Percentiles rank a stretch among this genome's conserved stretches.
Conservation (phyloP, 2,797 vertebrate genomes). For the Amphiprion clarkii region DNA sequence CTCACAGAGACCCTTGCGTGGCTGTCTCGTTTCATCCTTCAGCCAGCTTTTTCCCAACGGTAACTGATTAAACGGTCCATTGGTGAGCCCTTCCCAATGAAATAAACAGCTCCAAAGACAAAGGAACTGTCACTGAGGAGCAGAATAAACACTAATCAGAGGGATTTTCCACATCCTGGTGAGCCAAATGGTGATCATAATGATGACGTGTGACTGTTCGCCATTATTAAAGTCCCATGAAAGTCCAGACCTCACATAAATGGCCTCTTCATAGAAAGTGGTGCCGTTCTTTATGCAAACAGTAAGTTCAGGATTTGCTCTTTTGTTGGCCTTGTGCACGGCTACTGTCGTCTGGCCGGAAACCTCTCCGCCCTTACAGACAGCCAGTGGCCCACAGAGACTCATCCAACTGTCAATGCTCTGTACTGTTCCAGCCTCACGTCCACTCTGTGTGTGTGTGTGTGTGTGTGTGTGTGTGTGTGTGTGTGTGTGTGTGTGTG, state of each 20-base stretch:
- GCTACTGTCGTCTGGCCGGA: slow-evolving; percentile 79
- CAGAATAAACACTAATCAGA: slow-evolving; percentile 10
- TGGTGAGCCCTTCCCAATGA: slow-evolving; percentile 10
- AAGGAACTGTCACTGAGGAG: not conserved
- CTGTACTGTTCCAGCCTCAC: slow-evolving; percentile 57
- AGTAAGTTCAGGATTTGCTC: slow-evolving; percentile 58
- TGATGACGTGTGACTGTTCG: not conserved
- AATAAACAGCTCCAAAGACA: slow-evolving; percentile 22
- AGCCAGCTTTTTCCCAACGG: not conserved
- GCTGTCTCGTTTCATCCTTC: slow-evolving; percentile 26
- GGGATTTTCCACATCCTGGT: not conserved
- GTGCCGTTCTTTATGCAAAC: slow-evolving; percentile 42
- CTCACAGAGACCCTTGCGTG: not conserved
- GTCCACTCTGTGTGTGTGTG: slow-evolving; percentile 31
- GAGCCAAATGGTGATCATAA: not conserved
- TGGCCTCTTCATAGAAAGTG: slow-evolving; percentile 5
- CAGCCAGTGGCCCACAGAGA: slow-evolving; percentile 77
- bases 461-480: slow-evolving; percentile 38
- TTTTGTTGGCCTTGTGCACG: slow-evolving; percentile 62
- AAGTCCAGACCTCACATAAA: not conserved
- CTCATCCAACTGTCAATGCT: slow-evolving; percentile 81
- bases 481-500: slow-evolving; percentile 6
- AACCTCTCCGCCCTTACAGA: slow-evolving; percentile 73
- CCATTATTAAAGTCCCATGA: not conserved
- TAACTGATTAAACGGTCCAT: too few species aligned